Percentiles rank a stretch among this genome's conserved stretches.
Conservation (phyloP, 2,888 invertebrate genomes). For the Drosophila dives region DNA sequence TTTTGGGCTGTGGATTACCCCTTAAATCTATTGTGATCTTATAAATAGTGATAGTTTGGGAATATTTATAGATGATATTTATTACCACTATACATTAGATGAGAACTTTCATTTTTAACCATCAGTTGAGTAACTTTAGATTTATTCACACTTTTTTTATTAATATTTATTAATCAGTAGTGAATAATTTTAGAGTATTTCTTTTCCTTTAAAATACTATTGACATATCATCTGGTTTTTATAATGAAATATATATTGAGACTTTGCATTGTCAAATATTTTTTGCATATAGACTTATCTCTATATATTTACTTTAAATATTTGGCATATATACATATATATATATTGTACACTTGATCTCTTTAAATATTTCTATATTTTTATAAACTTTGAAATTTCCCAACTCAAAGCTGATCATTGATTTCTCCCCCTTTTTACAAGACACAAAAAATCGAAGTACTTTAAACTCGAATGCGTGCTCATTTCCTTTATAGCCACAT, state of each 20-base stretch:
- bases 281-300: neutral
- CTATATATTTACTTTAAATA: neutral
- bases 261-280: neutral
- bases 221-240: neutral
- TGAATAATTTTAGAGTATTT: neutral
- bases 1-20: neutral
- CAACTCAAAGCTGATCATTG: slow-evolving; percentile 36
- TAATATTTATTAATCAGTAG: neutral
- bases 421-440: slow-evolving; percentile 15
- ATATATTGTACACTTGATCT: neutral
- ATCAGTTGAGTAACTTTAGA: neutral
- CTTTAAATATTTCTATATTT: neutral
- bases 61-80: neutral
- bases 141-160: too few relatives aligned
- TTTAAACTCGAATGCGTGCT: slow-evolving; percentile 21
- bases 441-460: neutral
- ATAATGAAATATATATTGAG: neutral
- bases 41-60: neutral
- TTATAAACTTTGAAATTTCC: neutral
- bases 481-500: slow-evolving; percentile 43
- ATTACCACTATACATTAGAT: neutral
- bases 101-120: neutral
- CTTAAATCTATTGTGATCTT: neutral
- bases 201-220: neutral
- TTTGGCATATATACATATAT: neutral